Conservation (phyloP, 2,888 invertebrate genomes). For the Apantesis nais region DNA sequence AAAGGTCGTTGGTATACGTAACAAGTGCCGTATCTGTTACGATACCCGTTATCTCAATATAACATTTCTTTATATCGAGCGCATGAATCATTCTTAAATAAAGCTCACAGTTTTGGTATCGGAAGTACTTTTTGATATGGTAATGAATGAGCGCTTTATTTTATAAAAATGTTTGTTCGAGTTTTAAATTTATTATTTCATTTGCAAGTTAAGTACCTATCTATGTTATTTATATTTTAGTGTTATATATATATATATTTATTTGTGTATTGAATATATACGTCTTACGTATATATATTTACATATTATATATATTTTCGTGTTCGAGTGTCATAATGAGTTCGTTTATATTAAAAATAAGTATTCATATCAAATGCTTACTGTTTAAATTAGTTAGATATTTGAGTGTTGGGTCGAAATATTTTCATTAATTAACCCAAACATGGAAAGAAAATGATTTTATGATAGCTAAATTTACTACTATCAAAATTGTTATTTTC, state of each 20-base stretch:
- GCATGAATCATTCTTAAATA: constrained; percentile 33
- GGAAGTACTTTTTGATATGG: constrained; percentile 7
- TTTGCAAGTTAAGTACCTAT: neutral
- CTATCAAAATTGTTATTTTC: no score
- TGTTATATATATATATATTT: no score
- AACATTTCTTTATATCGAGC: constrained; percentile 21
- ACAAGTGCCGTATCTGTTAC: constrained; percentile 26
- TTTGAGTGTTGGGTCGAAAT: no score
- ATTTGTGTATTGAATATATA: no score
- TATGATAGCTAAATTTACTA: no score
- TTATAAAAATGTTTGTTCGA: constrained; percentile 3
- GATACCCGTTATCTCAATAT: constrained; percentile 20
- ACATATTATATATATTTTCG: neutral
- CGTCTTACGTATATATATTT: no score
- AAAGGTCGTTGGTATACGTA: constrained; percentile 57
- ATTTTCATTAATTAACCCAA: no score
- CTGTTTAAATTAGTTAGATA: no score
- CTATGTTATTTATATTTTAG: constrained; percentile 1
- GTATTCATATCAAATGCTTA: no score
- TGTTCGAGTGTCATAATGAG: neutral
- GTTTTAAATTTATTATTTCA: neutral
- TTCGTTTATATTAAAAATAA: neutral
- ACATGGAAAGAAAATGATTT: no score
- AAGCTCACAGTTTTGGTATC: constrained; percentile 15
- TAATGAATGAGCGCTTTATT: constrained; percentile 19